These are phyloP conservation scores for Pseudomugil gertrudae DNA, from an alignment of 2,797 vertebrate genomes.

Conservation along the genomic window DNA sequence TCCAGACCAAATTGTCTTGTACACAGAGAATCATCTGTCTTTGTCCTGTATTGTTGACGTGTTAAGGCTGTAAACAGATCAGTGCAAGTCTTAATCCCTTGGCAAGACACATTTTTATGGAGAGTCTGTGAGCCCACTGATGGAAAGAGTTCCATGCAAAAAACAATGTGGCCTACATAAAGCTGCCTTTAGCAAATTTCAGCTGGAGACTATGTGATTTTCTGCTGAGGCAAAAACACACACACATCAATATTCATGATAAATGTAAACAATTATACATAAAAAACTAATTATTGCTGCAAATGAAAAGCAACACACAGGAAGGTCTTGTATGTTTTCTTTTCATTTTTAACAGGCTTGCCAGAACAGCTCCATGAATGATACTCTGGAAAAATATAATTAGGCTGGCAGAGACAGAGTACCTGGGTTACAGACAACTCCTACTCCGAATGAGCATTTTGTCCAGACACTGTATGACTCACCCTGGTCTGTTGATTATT, in stretches of 20 bases:
- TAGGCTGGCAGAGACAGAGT: constrained; percentile 11
- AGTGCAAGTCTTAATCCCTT: constrained; percentile 64
- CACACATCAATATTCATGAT: background rate
- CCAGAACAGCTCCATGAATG: constrained; percentile 32
- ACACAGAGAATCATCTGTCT: constrained; percentile 65
- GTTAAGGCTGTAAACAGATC: constrained; percentile 70
- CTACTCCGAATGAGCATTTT: constrained; percentile 31
- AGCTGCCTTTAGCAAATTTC: constrained; percentile 37
- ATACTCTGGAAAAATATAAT: constrained; percentile 25
- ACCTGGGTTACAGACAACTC: constrained; percentile 20
- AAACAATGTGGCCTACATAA: constrained; percentile 35
- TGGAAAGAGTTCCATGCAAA: constrained; percentile 42
- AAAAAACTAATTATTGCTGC: background rate
- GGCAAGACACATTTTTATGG: constrained; percentile 51
- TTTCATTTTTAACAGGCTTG: constrained; percentile 7
- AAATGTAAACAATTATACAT: constrained; percentile 8
- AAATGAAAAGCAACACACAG: constrained; percentile 4
- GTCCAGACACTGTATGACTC: constrained; percentile 61
- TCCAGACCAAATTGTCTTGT: constrained; percentile 53
- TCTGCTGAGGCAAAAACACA: constrained; percentile 37
- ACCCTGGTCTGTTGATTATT: constrained; percentile 57
- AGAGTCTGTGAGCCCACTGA: constrained; percentile 42
- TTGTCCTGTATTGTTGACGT: constrained; percentile 52
- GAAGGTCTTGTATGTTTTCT: background rate
- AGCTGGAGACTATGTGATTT: constrained; percentile 39